Conservation (phyloP, 2,797 vertebrate species). For the Coracias cyanogaster region DNA sequence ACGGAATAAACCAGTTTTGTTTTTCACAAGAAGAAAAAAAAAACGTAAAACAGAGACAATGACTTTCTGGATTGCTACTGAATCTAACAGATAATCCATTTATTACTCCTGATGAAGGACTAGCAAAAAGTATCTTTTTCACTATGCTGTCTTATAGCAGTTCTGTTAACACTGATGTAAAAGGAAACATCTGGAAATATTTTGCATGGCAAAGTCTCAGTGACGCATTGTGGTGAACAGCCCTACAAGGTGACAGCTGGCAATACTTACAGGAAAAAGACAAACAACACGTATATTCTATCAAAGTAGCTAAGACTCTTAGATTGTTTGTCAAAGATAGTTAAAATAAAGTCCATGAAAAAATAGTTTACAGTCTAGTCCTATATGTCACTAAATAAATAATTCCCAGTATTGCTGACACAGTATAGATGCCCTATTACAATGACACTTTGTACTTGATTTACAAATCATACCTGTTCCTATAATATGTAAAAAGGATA, state of each 20-base stretch:
- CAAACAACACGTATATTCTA: background rate
- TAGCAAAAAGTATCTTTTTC: background rate
- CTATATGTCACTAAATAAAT: background rate
- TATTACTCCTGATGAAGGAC: background rate
- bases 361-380: background rate
- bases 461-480: background rate
- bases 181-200: background rate
- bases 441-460: background rate
- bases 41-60: background rate
- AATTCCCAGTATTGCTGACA: background rate
- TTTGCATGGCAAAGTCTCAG: background rate
- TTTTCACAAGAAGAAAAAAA: background rate
- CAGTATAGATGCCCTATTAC: background rate
- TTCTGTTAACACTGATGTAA: background rate
- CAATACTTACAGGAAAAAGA: background rate
- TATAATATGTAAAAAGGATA: background rate
- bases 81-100: background rate
- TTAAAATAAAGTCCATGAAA: background rate
- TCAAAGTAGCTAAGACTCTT: background rate
- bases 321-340: background rate
- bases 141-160: background rate
- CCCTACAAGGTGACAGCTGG: background rate
- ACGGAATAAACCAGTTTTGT: background rate
- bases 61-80: background rate
- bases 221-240: background rate